Evolutionary conservation across 2,888 invertebrate species (phyloP).

Genomic region (Pollenia griseotomentosa): DNA sequence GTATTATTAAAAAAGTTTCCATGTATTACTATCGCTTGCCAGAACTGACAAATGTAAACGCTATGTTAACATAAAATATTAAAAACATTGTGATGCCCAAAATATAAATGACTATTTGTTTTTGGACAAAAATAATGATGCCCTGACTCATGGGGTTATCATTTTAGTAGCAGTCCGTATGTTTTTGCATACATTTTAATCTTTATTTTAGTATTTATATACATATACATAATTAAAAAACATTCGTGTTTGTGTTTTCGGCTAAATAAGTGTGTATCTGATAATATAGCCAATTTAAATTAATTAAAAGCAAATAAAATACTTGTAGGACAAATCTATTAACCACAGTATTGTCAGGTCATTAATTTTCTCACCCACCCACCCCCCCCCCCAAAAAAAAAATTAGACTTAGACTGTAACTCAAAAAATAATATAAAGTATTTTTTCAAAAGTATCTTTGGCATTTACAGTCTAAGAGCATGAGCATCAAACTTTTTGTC

Average conservation of each 20-base stretch:
- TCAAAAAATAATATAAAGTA: no score
- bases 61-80: no score
- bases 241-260: background rate
- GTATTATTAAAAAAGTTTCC: no score
- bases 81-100: background rate
- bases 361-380: no score
- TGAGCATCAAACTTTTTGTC: no score
- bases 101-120: background rate
- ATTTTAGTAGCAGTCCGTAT: background rate
- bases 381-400: no score
- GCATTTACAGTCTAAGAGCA: no score
- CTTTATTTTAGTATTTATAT: background rate
- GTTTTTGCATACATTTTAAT: background rate
- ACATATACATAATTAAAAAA: background rate
- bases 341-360: no score
- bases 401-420: no score
- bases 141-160: conserved; percentile 6
- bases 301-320: conserved; percentile 16
- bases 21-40: no score
- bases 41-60: no score
- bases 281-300: background rate
- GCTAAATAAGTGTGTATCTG: background rate
- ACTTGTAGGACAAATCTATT: background rate
- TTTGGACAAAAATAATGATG: background rate
- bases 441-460: no score